Evolutionary conservation across 2,113 vertebrate species (phyloP).

Genomic region (Takifugu bimaculatus): DNA sequence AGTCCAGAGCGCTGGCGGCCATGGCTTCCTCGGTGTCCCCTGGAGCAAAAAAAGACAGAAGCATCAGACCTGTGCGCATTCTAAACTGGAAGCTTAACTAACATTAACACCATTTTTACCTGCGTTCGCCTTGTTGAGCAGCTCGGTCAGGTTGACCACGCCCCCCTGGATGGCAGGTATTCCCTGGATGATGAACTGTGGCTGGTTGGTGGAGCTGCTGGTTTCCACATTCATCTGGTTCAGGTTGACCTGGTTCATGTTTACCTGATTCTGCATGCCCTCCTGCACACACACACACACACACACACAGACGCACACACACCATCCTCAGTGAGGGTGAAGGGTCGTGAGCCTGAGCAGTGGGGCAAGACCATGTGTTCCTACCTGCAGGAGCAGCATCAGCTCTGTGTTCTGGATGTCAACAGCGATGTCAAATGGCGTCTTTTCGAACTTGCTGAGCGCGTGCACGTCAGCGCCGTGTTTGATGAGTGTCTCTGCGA

Average conservation of each 20-base stretch:
- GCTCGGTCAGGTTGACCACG: constrained; percentile 74
- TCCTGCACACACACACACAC: constrained; percentile 67
- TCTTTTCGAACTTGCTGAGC: constrained; percentile 91
- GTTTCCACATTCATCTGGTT: constrained; percentile 73
- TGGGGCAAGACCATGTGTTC: neutral
- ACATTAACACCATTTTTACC: constrained; percentile 48
- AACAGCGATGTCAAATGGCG: constrained; percentile 85
- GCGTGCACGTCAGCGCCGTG: constrained; percentile 84
- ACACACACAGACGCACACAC: constrained; percentile 12
- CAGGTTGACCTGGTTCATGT: constrained; percentile 66
- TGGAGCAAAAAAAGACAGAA: constrained; percentile 19
- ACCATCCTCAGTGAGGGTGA: neutral
- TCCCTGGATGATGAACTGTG: constrained; percentile 80
- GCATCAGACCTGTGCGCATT: neutral
- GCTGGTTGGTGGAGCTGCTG: constrained; percentile 52
- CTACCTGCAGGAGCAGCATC: constrained; percentile 85
- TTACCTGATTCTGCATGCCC: constrained; percentile 84
- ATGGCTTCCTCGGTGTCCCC: constrained; percentile 74
- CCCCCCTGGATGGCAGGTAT: constrained; percentile 65
- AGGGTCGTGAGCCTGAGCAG: neutral
- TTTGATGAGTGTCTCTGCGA: constrained; percentile 83
- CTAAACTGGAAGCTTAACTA: too few relatives aligned
- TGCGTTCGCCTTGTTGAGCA: constrained; percentile 76
- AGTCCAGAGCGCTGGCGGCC: constrained; percentile 67
- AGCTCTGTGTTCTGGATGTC: constrained; percentile 86